Conservation (phyloP, 2,888 invertebrate genomes). For the Arrhopalites spinosus region DNA sequence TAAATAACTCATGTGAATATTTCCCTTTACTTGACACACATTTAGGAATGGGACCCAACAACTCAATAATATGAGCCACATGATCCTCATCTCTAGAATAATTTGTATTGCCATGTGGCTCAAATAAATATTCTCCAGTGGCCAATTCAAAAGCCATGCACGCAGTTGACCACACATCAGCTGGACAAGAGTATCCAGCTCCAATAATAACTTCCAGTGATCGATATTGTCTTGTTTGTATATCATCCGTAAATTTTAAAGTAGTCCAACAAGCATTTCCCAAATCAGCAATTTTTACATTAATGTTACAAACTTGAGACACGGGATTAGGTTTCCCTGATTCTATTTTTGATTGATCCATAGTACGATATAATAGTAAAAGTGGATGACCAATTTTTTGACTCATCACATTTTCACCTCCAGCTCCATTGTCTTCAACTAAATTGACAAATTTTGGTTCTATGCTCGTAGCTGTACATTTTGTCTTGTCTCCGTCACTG, state of each 20-base stretch:
- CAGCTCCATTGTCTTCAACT: neutral
- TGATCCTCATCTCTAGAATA: slow-evolving; percentile 99
- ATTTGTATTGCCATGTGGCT: slow-evolving; percentile 96
- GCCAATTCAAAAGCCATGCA: slow-evolving; percentile 89
- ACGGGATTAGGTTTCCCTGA: slow-evolving; percentile 19
- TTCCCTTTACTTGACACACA: slow-evolving; percentile 89
- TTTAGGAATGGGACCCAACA: slow-evolving; percentile 93
- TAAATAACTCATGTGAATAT: slow-evolving; percentile 92
- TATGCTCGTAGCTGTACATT: no score
- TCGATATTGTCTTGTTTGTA: slow-evolving; percentile 97
- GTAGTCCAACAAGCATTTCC: slow-evolving; percentile 98
- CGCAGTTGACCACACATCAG: no score
- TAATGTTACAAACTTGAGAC: slow-evolving; percentile 78
- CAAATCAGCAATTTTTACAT: slow-evolving; percentile 97
- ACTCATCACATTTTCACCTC: neutral
- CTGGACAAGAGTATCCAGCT: slow-evolving; percentile 94
- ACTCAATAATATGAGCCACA: slow-evolving; percentile 97
- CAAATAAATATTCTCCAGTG: slow-evolving; percentile 99
- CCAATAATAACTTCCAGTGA: slow-evolving; percentile 95
- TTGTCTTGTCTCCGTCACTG: no score
- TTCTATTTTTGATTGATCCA: neutral
- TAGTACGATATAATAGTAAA: neutral
- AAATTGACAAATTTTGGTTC: neutral
- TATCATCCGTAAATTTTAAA: slow-evolving; percentile 88
- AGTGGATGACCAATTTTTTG: neutral